Base-by-base conservation (phyloP, 2,888 invertebrate genomes). In the Onthophagus sagittarius region DNA sequence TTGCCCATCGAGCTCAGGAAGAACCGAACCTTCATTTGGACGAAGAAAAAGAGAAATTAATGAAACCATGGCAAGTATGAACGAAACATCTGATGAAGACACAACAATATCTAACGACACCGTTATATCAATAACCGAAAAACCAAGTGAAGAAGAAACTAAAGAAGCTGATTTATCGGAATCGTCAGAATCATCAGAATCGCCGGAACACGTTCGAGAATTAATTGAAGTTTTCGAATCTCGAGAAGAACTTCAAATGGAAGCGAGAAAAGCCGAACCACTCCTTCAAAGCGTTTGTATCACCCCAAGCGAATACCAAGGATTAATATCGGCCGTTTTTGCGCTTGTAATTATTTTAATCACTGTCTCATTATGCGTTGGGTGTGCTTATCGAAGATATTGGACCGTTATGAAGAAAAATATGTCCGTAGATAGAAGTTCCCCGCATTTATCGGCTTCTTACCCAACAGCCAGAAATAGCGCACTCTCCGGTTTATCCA, bases 211-310 rank as follows among this genome's bases (percentile, higher is more conserved):
- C 83, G 95, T 96, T 33, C 87, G 94, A 77, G 94, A 95, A 87
- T 94, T 95, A 93, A 95, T 95, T 78, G 94, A 95, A 89, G 95
- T 95, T 0, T 94, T 93, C 81, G 94, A 95, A 84, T 93, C 94
- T 11, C 88, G 92, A 53, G 92, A 92, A 80, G 92, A 92, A 84
- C 85, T 89, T 32, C 86, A 92, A 79, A 86, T 91, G 74, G 92
- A 92, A 82, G 91, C 92, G 71, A 89, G 90, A 71, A 89, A 89
- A 33, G 88, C 92, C 0, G 86, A 92, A 0, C 90, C 91, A 0
- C 88, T 92, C 5, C 85, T 88, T 53, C 89, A 92, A 76, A 92
- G 90, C 0, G 91, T 95, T 15, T 96, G 96, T 83, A 89, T 96
- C 75, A 92, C 94, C 0, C 91, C 92, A 2, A 90, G 93, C 72